Conservation (phyloP, 2,113 vertebrate species). For the Bos javanicus region DNA sequence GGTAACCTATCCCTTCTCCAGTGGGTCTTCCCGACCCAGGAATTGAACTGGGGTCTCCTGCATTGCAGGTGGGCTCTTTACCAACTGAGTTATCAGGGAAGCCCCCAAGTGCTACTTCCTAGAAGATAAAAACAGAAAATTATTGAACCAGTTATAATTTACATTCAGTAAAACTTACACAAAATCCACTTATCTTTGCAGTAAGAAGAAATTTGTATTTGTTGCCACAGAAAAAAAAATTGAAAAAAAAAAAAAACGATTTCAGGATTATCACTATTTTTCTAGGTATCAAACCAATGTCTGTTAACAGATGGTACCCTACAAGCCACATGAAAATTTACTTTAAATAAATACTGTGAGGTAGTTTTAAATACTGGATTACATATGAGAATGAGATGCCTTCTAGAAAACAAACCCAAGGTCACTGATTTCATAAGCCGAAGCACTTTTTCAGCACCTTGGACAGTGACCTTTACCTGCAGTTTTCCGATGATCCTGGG, state of each 20-base stretch:
- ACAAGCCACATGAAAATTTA: not conserved
- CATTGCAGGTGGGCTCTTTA: not conserved
- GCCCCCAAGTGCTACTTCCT: not conserved
- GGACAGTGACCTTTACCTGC: slow-evolving; percentile 12
- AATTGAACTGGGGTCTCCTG: not conserved
- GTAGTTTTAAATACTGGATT: not conserved
- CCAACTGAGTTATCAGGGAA: not conserved
- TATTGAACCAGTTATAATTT: not conserved
- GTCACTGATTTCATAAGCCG: not conserved
- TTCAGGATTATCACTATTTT: not conserved
- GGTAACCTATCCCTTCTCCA: not conserved
- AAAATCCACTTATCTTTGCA: not conserved
- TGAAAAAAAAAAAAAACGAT: not conserved
- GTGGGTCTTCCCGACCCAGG: not conserved
- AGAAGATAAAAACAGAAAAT: not conserved
- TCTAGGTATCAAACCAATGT: not conserved
- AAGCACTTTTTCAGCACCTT: not conserved
- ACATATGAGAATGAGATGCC: not conserved
- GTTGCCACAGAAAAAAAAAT: not conserved
- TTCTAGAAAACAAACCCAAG: not conserved
- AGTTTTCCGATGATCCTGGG: not conserved
- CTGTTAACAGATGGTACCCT: not conserved
- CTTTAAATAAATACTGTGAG: not conserved
- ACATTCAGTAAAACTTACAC: not conserved
- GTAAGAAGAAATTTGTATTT: not conserved